These are phyloP conservation scores for Macquaria ambigua DNA, from an alignment of 2,113 vertebrate genomes.

Conservation along the genomic window DNA sequence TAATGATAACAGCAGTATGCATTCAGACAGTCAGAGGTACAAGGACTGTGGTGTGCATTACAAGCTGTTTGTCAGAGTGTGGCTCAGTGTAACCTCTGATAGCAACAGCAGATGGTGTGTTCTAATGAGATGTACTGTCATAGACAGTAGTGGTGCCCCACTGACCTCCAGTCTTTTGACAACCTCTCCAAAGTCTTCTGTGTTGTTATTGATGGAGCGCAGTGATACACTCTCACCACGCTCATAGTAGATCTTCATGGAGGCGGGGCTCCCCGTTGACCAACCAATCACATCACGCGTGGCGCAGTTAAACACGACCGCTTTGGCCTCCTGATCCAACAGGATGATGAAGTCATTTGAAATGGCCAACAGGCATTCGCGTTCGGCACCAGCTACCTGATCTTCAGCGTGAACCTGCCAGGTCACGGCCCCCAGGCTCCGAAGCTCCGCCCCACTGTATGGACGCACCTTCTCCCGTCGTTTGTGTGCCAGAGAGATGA, in stretches of 20 bases:
- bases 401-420: conserved; percentile 94
- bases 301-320: conserved; percentile 94
- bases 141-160: conserved; percentile 35
- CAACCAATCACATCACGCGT: conserved; percentile 96
- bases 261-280: conserved; percentile 91
- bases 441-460: conserved; percentile 91
- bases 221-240: conserved; percentile 94
- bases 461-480: conserved; percentile 94
- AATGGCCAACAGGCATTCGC: conserved; percentile 92
- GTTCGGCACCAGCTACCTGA: conserved; percentile 91
- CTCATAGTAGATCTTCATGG: conserved; percentile 96
- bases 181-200: conserved; percentile 95
- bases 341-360: conserved; percentile 95
- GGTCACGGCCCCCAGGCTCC: conserved; percentile 91
- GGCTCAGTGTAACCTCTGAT: conserved; percentile 3
- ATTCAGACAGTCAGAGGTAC: background rate
- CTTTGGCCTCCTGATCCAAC: conserved; percentile 93
- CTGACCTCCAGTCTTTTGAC: conserved; percentile 96
- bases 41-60: conserved; percentile 18
- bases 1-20: background rate
- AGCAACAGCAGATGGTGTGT: conserved; percentile 36
- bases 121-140: conserved; percentile 26
- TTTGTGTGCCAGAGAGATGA: conserved; percentile 96
- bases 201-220: conserved; percentile 91
- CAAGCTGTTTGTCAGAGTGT: conserved; percentile 17